phyloP scores from a whole-genome alignment of 1,140 invertebrate genomes.

The Trichoplusia ni region DNA sequence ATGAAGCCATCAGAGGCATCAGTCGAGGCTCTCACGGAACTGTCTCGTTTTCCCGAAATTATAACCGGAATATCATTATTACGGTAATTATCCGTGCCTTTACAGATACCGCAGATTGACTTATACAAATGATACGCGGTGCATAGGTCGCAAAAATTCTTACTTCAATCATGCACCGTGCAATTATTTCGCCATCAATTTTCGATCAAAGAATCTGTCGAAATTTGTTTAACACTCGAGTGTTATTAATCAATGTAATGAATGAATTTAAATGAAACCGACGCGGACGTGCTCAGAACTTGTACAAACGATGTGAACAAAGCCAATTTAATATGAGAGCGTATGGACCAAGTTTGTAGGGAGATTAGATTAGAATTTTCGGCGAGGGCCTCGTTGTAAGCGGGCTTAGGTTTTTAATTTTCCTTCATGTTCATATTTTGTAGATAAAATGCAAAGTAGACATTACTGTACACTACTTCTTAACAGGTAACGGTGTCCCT shows the following conservation, averaged over 20 bases:
- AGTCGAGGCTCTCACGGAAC: neutral
- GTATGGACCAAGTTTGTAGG: neutral
- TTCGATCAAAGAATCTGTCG: constrained; percentile 47
- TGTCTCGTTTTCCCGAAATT: constrained; percentile 36
- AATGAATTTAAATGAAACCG: constrained; percentile 16
- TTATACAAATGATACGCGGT: constrained; percentile 43
- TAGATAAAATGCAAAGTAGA: no score
- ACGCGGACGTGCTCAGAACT: neutral
- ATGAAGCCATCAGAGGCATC: constrained; percentile 9
- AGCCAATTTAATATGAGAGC: neutral
- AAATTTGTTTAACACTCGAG: constrained; percentile 25
- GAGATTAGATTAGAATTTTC: constrained; percentile 8
- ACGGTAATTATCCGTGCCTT: constrained; percentile 12
- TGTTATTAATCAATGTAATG: constrained; percentile 26
- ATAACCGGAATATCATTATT: constrained; percentile 10
- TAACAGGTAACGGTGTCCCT: no score
- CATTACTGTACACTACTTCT: no score
- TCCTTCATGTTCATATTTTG: no score
- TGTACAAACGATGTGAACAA: constrained; percentile 15
- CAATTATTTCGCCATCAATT: constrained; percentile 59
- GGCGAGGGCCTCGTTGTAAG: neutral
- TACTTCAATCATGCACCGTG: constrained; percentile 26
- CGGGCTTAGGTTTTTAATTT: neutral
- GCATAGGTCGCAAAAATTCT: constrained; percentile 18
- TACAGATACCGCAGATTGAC: constrained; percentile 35